A percentile compares a stretch with the other conserved stretches of the same genome.
Evolutionary conservation across 1,140 invertebrate genomes (phyloP).

Genomic region (Calycopis cecrops): DNA sequence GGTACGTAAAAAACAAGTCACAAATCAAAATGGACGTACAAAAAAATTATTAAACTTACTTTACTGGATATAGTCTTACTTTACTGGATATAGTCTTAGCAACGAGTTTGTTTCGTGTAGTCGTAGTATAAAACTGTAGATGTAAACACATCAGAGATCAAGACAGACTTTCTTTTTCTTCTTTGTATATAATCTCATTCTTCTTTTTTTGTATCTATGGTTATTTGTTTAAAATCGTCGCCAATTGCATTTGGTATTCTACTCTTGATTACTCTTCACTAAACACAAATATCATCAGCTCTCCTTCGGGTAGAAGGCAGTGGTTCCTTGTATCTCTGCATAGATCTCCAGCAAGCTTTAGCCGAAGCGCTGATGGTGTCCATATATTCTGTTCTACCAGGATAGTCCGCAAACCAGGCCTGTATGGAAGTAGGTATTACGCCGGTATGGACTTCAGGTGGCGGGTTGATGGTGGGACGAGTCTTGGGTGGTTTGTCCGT

Average conservation of each 20-base stretch:
- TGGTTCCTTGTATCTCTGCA: slow-evolving; percentile 77
- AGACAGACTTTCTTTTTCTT: not conserved
- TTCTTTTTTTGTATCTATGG: too few species aligned
- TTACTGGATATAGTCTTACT: too few species aligned
- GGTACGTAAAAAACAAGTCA: too few species aligned
- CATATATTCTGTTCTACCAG: slow-evolving; percentile 77
- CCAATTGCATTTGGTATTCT: too few species aligned
- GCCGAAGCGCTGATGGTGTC: slow-evolving; percentile 76
- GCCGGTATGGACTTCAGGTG: slow-evolving; percentile 45
- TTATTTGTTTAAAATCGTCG: too few species aligned
- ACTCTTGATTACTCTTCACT: too few species aligned
- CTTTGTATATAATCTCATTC: too few species aligned
- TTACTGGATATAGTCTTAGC: too few species aligned
- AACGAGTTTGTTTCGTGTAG: too few species aligned
- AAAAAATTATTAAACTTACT: too few species aligned
- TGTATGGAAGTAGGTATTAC: slow-evolving; percentile 56
- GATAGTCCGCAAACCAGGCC: slow-evolving; percentile 72
- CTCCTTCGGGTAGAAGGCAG: slow-evolving; percentile 75
- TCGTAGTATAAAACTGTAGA: too few species aligned
- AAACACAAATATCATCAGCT: slow-evolving; percentile 68
- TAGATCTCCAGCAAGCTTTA: slow-evolving; percentile 74
- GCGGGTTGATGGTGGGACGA: slow-evolving; percentile 53
- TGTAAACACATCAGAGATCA: slow-evolving; percentile 10
- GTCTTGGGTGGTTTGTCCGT: slow-evolving; percentile 44
- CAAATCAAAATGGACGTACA: too few species aligned